These are phyloP conservation scores for Anguilla pacifica DNA, from an alignment of 2,797 vertebrate species.

Conservation along the genomic window DNA sequence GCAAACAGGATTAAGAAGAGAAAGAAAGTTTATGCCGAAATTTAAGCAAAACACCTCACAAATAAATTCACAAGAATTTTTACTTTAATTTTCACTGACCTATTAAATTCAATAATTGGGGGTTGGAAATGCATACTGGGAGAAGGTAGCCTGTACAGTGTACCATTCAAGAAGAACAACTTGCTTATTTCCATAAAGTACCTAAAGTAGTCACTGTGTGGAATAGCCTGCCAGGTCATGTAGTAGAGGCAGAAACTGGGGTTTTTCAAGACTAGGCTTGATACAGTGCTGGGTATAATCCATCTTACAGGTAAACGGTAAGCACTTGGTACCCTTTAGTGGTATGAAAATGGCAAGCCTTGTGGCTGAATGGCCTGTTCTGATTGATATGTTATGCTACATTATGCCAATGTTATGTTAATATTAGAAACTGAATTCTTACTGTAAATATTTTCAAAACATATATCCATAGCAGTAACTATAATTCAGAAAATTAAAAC, in stretches of 20 bases:
- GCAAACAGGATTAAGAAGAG: not conserved
- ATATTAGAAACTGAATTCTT: conserved; percentile 32
- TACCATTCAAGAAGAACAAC: conserved; percentile 6
- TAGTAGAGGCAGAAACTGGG: too few species aligned
- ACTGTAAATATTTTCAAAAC: not conserved
- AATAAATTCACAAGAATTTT: not conserved
- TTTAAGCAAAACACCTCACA: not conserved
- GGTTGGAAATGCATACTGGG: not conserved
- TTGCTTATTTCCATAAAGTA: conserved; percentile 52
- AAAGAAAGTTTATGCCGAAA: not conserved
- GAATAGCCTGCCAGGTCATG: too few species aligned
- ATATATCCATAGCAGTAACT: conserved; percentile 39
- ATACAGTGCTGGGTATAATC: too few species aligned
- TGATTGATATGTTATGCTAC: too few species aligned
- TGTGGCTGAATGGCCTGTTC: too few species aligned
- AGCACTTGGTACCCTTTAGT: too few species aligned
- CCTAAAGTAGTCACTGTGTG: not conserved
- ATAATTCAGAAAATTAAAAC: conserved; percentile 63
- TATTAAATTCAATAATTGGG: not conserved
- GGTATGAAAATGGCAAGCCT: too few species aligned
- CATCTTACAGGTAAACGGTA: too few species aligned
- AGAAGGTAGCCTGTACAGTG: not conserved
- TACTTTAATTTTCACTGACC: not conserved
- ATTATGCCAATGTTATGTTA: too few species aligned
- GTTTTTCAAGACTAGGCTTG: too few species aligned